phyloP scores from a whole-genome alignment of 2,888 invertebrate species.

The Podotricha telesiphe region DNA sequence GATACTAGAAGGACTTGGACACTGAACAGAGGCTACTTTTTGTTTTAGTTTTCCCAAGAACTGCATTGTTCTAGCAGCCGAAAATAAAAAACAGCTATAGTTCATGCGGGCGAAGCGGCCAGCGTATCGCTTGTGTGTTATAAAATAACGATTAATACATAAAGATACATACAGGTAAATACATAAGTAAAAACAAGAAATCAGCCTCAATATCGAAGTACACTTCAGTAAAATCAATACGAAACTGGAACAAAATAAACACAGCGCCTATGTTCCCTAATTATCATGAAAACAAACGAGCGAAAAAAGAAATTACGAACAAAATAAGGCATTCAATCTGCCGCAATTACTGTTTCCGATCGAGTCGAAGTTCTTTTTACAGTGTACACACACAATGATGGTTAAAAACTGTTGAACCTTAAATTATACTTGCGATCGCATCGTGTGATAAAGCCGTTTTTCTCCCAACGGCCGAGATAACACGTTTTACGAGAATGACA shows the following conservation, averaged over 20 bases:
- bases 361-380: slow-evolving; percentile 18
- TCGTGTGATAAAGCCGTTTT: slow-evolving; percentile 35
- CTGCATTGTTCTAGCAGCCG: no score
- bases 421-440: slow-evolving; percentile 30
- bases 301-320: slow-evolving; percentile 21
- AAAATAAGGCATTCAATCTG: slow-evolving; percentile 12
- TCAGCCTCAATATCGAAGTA: not conserved
- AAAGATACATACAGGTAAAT: no score
- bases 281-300: slow-evolving; percentile 24
- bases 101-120: no score
- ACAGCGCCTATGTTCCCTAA: slow-evolving; percentile 10
- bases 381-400: slow-evolving; percentile 14
- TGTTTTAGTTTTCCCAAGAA: no score
- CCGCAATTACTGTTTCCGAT: slow-evolving; percentile 17
- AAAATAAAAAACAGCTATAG: no score
- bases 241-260: slow-evolving; percentile 12
- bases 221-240: slow-evolving; percentile 10
- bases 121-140: not conserved
- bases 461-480: slow-evolving; percentile 29
- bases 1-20: no score
- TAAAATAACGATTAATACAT: no score
- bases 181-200: not conserved
- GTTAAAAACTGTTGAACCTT: slow-evolving; percentile 30
- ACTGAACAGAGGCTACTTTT: no score
- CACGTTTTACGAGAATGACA: slow-evolving; percentile 34